phyloP scores from a whole-genome alignment of 2,888 invertebrate genomes.

The Lepidocyrtinus sp. region DNA sequence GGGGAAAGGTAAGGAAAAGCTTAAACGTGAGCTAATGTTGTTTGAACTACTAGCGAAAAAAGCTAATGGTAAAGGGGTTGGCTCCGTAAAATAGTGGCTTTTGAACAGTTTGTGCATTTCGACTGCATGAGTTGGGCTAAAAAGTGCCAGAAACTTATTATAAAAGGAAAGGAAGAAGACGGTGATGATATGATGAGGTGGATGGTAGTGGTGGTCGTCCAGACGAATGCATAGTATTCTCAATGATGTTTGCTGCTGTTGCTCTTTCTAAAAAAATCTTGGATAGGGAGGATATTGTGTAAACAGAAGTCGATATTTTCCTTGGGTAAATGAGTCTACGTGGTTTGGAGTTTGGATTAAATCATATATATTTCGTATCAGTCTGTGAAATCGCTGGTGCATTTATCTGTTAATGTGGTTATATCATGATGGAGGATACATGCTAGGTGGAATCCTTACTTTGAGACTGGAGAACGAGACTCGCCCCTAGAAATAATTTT shows the following conservation, averaged over 20 bases:
- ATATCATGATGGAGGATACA: too few species aligned
- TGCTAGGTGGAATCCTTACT: too few species aligned
- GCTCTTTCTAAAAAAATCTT: background rate
- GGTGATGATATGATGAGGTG: background rate
- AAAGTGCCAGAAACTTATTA: background rate
- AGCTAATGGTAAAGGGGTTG: slow-evolving; percentile 10
- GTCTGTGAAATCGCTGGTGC: background rate
- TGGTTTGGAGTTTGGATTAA: too few species aligned
- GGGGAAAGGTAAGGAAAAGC: background rate
- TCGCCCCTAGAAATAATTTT: too few species aligned
- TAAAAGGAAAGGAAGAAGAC: background rate
- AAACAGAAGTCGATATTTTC: slow-evolving; percentile 5
- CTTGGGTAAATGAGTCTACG: slow-evolving; percentile 7
- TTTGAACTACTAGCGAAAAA: background rate
- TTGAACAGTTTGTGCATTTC: too few species aligned
- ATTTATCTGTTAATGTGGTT: background rate
- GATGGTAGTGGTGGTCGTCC: background rate
- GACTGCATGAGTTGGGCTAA: background rate
- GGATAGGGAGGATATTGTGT: background rate
- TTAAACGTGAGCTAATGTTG: background rate
- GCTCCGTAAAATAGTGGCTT: background rate
- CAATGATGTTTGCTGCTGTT: slow-evolving; percentile 8
- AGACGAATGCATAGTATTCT: too few species aligned
- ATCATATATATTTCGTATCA: background rate
- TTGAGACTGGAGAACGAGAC: too few species aligned